Percentiles rank a stretch among this genome's conserved stretches.
Conservation (phyloP, 2,113 vertebrate genomes). For the Seriola quinqueradiata region DNA sequence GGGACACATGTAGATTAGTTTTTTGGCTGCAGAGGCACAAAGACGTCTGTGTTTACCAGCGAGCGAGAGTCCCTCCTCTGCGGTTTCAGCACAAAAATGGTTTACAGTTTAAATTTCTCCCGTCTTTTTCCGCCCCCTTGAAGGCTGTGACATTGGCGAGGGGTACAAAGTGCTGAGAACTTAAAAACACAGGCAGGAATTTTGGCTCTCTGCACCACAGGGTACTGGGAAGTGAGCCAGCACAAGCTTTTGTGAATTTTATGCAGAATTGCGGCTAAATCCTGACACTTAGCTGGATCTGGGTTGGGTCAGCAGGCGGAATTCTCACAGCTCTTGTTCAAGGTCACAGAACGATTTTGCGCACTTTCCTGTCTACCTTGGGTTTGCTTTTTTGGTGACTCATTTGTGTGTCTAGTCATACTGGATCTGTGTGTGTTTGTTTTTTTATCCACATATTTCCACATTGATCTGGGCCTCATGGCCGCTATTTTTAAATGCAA, state of each 20-base stretch:
- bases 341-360: constrained; percentile 61
- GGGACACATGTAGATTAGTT: constrained; percentile 75
- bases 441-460: not conserved
- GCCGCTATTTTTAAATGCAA: not conserved
- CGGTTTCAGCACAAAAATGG: constrained; percentile 67
- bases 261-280: constrained; percentile 73
- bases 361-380: constrained; percentile 11
- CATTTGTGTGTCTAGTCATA: not conserved
- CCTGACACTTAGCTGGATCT: constrained; percentile 74
- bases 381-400: constrained; percentile 21
- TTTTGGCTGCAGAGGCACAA: constrained; percentile 72
- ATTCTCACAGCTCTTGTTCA: constrained; percentile 66
- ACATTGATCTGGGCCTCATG: not conserved
- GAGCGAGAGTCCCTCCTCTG: constrained; percentile 67
- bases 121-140: constrained; percentile 70
- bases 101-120: constrained; percentile 73
- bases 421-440: not conserved
- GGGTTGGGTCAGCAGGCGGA: constrained; percentile 64
- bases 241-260: constrained; percentile 74
- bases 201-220: constrained; percentile 71
- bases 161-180: constrained; percentile 78
- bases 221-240: constrained; percentile 78
- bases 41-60: constrained; percentile 76
- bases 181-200: constrained; percentile 74
- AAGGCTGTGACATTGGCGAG: constrained; percentile 78